These are phyloP conservation scores for Pogonocherus hispidulus DNA, from an alignment of 2,888 invertebrate genomes.

Conservation along the genomic window DNA sequence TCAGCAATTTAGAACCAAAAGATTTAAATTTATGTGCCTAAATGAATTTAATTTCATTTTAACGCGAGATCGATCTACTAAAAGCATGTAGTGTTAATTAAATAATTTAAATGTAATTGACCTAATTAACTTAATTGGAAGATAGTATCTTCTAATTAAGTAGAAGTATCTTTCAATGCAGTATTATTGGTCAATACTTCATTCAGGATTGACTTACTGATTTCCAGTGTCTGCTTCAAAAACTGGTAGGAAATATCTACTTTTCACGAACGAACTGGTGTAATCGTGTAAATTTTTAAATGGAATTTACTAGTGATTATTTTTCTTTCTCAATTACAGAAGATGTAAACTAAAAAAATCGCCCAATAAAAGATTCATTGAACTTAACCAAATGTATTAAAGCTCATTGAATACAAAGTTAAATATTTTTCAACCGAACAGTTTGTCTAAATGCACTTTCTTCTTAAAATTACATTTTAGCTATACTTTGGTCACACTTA, in stretches of 20 bases:
- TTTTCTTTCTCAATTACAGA: constrained; percentile 30
- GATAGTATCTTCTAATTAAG: too few relatives aligned
- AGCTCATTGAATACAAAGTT: too few relatives aligned
- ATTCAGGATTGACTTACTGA: not conserved
- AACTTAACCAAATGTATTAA: constrained; percentile 30
- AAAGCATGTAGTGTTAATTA: not conserved
- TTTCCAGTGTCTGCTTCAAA: not conserved
- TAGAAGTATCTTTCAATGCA: too few relatives aligned
- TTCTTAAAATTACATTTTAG: too few relatives aligned
- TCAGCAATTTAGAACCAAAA: too few relatives aligned
- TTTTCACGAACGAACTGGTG: too few relatives aligned
- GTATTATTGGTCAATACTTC: not conserved
- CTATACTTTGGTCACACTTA: too few relatives aligned
- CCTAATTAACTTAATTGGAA: not conserved
- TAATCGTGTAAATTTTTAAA: constrained; percentile 9
- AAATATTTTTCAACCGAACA: too few relatives aligned
- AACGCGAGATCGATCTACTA: not conserved
- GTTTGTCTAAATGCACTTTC: too few relatives aligned
- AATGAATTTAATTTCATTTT: too few relatives aligned
- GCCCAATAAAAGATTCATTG: constrained; percentile 35
- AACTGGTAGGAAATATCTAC: not conserved
- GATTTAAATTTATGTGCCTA: too few relatives aligned
- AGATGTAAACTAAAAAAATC: constrained; percentile 24
- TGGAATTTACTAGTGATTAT: constrained; percentile 32
- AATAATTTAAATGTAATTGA: not conserved